A percentile compares a stretch with the other conserved stretches of the same genome.
Evolutionary conservation across 2,888 invertebrate genomes (phyloP).

Genomic region (Temnothorax rugatulus): DNA sequence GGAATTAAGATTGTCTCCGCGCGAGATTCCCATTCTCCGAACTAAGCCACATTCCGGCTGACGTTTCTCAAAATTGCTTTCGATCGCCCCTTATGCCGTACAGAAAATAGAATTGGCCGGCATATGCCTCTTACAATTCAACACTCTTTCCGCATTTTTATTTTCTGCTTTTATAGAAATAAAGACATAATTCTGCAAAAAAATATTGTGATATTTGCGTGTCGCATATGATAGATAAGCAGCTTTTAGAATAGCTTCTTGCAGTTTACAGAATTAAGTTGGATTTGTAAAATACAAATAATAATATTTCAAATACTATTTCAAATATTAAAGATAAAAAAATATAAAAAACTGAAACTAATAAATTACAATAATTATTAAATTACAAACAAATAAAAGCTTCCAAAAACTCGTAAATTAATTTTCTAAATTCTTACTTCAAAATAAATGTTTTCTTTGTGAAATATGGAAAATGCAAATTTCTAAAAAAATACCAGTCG

Average conservation of each 20-base stretch:
- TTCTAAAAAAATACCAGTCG: neutral
- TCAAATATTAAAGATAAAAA: neutral
- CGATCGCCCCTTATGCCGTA: neutral
- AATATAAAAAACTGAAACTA: neutral
- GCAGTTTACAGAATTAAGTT: neutral
- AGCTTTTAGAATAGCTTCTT: neutral
- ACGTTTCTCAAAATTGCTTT: constrained; percentile 15
- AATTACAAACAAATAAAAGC: neutral
- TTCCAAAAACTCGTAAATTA: neutral
- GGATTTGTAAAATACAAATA: neutral
- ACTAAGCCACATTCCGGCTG: neutral
- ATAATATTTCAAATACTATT: neutral
- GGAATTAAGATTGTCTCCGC: constrained; percentile 12
- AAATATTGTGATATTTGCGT: neutral
- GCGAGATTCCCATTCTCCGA: neutral
- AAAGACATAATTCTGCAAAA: neutral
- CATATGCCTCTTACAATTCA: neutral
- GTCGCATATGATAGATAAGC: neutral
- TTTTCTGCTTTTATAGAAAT: neutral
- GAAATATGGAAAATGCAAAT: neutral
- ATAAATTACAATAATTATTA: constrained; percentile 1
- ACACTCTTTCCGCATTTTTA: neutral
- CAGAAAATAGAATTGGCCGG: neutral
- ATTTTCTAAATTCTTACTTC: too few species aligned
- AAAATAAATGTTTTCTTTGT: neutral